Base-by-base conservation (phyloP, 2,113 vertebrate species). In the Lophura nycthemera region DNA sequence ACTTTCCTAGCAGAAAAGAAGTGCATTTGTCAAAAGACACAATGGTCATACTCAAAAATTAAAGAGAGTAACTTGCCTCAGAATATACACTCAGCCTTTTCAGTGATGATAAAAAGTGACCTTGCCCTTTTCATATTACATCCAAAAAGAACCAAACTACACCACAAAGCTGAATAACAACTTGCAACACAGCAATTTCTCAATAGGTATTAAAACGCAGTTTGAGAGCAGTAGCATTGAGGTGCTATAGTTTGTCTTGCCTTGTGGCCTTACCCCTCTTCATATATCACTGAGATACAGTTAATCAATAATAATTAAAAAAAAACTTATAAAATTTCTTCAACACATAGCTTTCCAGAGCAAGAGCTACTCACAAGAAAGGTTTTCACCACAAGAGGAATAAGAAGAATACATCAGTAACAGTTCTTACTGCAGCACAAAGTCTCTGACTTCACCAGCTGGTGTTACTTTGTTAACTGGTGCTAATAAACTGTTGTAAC, bases 111-210 rank as follows among this genome's bases (percentile, higher is more conserved):
- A 59, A 22, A 93, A 71, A 88, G 89, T 79, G 70, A 87, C 69
- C 43, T 93, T 92, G 67, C 86, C 38, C 65, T 95, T 93, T 61
- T 81, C 59, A 80, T 18, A 8, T 65, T 78, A 77, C 22, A 24
- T 90, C 92, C 38, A 80, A 81, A 96, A 93, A 74, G 13, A 89
- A 79, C 75, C 69, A 94, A 94, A 96, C 91, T 92, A 70, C 82
- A 56, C 61, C 78, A 92, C 52, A 93, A 34, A 92, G 56, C 64
- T 93, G 36, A 71, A 84, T 52, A 42, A 69, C 77, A 70, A 92
- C 92, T 93, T 91, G 57, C 75, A 89, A 81, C 64, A 95, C 90
- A 93, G 52, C 38, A 88, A 25, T 95, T 94, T 94, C 71, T 91
- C 25, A 75, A 32, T 60, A 66, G 74, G 9, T 93, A 56, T 95